Conservation (phyloP, 2,113 vertebrate species). For the Mellivora capensis region DNA sequence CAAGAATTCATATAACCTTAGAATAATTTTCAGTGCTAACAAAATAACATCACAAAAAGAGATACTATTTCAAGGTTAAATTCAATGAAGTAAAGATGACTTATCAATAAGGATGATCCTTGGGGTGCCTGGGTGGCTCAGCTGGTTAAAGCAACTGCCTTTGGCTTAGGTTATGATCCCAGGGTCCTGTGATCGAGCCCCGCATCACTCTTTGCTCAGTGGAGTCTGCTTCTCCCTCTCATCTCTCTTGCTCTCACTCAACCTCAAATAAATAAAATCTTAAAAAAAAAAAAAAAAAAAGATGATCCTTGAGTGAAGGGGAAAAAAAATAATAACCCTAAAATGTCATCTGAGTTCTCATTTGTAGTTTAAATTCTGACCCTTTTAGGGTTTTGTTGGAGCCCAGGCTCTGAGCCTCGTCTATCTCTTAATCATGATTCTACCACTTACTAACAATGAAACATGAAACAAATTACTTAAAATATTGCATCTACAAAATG, state of each 20-base stretch:
- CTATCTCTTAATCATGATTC: neutral
- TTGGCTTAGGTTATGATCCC: neutral
- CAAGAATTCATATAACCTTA: neutral
- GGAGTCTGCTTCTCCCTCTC: neutral
- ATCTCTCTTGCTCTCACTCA: neutral
- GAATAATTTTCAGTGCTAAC: neutral
- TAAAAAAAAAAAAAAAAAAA: neutral
- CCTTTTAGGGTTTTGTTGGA: neutral
- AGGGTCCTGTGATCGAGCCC: neutral
- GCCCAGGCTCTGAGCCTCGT: accelerated
- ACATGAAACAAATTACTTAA: neutral
- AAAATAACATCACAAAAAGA: neutral
- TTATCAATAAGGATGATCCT: neutral
- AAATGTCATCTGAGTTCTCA: neutral
- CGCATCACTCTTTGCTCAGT: neutral
- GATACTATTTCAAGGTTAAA: neutral
- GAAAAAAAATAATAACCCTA: neutral
- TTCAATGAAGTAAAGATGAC: neutral
- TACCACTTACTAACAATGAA: neutral
- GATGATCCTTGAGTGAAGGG: neutral
- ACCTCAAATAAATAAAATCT: neutral
- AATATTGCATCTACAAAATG: neutral
- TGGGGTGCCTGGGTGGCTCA: neutral
- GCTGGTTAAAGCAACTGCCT: neutral
- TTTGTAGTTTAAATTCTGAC: neutral